A percentile compares a stretch with the other conserved stretches of the same genome.
Conservation (phyloP, 2,888 invertebrate genomes). For the Nephrotoma guestfalica region DNA sequence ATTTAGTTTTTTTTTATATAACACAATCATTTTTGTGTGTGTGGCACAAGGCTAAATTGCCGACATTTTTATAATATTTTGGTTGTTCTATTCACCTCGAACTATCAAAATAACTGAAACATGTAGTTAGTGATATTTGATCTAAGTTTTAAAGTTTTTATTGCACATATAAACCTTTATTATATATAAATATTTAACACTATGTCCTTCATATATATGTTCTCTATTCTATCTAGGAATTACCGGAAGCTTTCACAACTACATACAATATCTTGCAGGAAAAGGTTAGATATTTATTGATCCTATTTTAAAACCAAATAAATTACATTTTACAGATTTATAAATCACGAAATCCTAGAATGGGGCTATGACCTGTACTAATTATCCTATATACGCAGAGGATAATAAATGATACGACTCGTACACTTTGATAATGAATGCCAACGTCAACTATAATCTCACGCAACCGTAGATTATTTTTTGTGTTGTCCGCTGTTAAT, state of each 20-base stretch:
- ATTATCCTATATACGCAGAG: not conserved
- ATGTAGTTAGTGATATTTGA: not conserved
- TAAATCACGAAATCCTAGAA: not conserved
- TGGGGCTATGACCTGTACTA: not conserved
- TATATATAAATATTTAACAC: not conserved
- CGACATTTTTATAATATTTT: not conserved
- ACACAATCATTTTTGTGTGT: not conserved
- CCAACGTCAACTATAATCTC: not conserved
- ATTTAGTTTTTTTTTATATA: not conserved
- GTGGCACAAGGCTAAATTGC: not conserved
- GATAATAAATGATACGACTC: too few relatives aligned
- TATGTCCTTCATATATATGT: not conserved
- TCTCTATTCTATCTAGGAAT: not conserved
- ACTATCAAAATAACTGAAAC: not conserved
- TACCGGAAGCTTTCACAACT: not conserved
- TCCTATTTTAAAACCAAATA: not conserved
- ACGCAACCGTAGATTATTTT: not conserved
- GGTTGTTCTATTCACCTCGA: not conserved
- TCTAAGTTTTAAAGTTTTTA: not conserved
- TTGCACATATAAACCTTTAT: not conserved
- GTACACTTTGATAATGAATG: not conserved
- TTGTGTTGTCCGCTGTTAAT: not conserved
- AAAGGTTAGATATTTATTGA: not conserved
- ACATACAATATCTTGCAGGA: not conserved
- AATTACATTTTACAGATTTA: not conserved